phyloP scores from a whole-genome alignment of 92 coral and sea anemone genomes.

The Heliopora coerulea region DNA sequence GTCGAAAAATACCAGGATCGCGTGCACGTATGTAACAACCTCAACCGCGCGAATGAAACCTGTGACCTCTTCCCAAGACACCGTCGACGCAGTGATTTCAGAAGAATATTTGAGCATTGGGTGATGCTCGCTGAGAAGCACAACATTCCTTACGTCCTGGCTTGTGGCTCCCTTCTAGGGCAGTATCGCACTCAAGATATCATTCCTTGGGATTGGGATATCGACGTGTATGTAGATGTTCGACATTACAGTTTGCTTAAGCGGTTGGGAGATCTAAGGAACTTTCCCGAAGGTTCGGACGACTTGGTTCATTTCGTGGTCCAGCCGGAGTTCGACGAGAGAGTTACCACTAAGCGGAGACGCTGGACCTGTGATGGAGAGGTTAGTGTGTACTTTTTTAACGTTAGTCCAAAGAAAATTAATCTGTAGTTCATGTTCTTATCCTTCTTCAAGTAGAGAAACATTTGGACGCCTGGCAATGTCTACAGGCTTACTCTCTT shows the following conservation, averaged over 20 bases:
- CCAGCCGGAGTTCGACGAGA: conserved; percentile 69
- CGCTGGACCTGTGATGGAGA: conserved; percentile 68
- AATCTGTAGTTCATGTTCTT: too few species aligned
- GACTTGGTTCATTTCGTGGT: conserved; percentile 60
- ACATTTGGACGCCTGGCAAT: too few species aligned
- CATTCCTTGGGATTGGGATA: conserved; percentile 76
- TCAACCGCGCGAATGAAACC: not conserved
- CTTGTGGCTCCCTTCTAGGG: conserved; percentile 63
- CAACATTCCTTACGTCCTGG: conserved; percentile 62
- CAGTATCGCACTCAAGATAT: conserved; percentile 64
- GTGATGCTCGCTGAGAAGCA: conserved; percentile 48
- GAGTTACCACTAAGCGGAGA: conserved; percentile 42
- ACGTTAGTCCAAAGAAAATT: too few species aligned
- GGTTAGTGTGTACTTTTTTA: conserved; percentile 35
- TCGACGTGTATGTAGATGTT: conserved; percentile 64
- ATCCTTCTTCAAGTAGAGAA: too few species aligned
- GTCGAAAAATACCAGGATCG: not conserved
- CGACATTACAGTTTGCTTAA: conserved; percentile 52
- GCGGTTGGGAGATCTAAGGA: conserved; percentile 42
- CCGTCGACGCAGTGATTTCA: not conserved
- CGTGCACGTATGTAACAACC: not conserved
- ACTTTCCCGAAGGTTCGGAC: conserved; percentile 49
- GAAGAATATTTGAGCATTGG: conserved; percentile 59
- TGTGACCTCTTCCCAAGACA: not conserved
- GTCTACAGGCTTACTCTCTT: too few species aligned